Conservation (phyloP, 2,113 vertebrate species). For the Variabilichromis moorii region DNA sequence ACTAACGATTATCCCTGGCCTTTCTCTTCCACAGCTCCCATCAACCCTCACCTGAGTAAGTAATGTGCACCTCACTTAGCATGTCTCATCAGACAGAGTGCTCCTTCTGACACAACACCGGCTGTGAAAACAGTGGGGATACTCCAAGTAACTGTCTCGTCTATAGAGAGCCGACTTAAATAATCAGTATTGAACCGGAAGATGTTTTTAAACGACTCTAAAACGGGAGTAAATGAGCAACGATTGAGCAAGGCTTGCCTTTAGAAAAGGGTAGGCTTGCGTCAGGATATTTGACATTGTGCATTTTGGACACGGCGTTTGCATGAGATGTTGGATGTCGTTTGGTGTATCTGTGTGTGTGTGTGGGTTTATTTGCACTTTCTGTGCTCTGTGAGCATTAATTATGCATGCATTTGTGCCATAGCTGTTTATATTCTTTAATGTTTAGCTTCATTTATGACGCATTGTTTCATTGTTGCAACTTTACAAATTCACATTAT, state of each 20-base stretch:
- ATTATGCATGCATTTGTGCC: not conserved
- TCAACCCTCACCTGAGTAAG: conserved; percentile 82
- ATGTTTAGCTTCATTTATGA: conserved; percentile 18
- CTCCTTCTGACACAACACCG: not conserved
- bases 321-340: not conserved
- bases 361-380: not conserved
- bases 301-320: not conserved
- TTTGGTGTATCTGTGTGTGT: not conserved
- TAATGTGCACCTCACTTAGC: conserved; percentile 42
- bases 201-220: not conserved
- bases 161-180: not conserved
- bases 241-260: not conserved
- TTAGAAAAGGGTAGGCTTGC: not conserved
- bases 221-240: not conserved
- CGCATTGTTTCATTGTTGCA: not conserved
- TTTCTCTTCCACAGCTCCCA: conserved; percentile 71
- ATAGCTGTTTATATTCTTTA: not conserved
- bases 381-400: not conserved
- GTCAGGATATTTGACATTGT: not conserved
- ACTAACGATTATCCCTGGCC: conserved; percentile 36
- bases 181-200: not conserved
- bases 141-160: not conserved
- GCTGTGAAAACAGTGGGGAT: not conserved
- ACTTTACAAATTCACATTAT: conserved; percentile 35
- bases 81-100: not conserved